Conservation (phyloP, 2,797 vertebrate species). For the Crossoptilon crossoptilon region DNA sequence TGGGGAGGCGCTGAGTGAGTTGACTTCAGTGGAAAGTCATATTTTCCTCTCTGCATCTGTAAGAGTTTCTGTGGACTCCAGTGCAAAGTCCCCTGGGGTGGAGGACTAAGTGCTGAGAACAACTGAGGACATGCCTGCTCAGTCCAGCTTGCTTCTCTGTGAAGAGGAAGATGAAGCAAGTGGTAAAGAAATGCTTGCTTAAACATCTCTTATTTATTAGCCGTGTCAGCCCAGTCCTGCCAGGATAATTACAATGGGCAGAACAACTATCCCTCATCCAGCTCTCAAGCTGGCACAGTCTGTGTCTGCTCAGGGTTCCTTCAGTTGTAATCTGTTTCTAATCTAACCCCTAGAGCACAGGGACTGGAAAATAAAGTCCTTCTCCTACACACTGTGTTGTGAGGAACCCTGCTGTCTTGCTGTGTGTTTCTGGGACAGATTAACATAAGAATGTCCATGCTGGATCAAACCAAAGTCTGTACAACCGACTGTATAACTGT, state of each 20-base stretch:
- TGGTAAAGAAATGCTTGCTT: conserved; percentile 37
- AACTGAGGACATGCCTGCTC: conserved; percentile 16
- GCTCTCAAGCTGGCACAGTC: conserved; percentile 25
- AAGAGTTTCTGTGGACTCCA: not conserved
- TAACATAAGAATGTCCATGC: not conserved
- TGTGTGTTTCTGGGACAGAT: conserved; percentile 34
- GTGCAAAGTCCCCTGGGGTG: not conserved
- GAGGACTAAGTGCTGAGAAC: conserved; percentile 48
- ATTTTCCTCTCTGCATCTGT: conserved; percentile 16
- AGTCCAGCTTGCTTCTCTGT: not conserved
- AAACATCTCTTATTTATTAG: conserved; percentile 69
- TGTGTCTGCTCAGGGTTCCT: not conserved
- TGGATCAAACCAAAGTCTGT: conserved; percentile 4
- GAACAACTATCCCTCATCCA: not conserved
- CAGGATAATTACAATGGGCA: conserved; percentile 56
- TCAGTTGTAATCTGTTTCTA: conserved; percentile 49
- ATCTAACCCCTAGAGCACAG: conserved; percentile 3
- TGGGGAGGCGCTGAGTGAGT: not conserved
- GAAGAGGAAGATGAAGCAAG: conserved; percentile 39
- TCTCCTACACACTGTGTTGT: not conserved
- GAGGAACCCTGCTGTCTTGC: not conserved
- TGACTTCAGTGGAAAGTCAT: not conserved
- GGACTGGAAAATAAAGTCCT: conserved; percentile 44
- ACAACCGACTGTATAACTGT: not conserved
- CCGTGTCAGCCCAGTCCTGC: conserved; percentile 13